Percentiles rank a stretch among this genome's conserved stretches.
These are phyloP conservation scores for Drosophila nannoptera DNA, from an alignment of 1,140 invertebrate genomes.

Conservation along the genomic window DNA sequence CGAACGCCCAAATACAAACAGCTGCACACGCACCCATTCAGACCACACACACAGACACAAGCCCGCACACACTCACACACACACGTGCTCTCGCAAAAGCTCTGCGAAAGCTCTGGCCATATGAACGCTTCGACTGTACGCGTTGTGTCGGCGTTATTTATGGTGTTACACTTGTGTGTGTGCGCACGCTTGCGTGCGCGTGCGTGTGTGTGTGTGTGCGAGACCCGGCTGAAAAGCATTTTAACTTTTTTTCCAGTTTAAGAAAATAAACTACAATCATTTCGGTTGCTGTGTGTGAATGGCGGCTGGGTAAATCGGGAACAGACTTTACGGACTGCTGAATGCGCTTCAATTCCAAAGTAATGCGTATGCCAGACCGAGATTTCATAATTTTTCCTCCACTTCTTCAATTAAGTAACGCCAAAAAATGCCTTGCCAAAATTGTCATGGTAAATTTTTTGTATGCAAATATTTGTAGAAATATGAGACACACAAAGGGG, in stretches of 20 bases:
- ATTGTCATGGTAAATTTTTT: no score
- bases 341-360: slow-evolving; percentile 21
- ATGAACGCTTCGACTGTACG: slow-evolving; percentile 1
- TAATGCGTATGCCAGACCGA: no score
- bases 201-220: slow-evolving; percentile 7
- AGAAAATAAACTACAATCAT: slow-evolving; percentile 44
- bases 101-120: slow-evolving; percentile 37
- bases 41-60: slow-evolving; percentile 42
- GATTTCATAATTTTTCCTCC: no score
- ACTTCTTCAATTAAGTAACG: no score
- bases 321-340: slow-evolving; percentile 32
- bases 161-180: neutral
- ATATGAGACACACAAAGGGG: no score
- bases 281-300: slow-evolving; percentile 39
- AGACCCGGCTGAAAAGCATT: slow-evolving; percentile 53
- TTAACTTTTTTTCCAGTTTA: slow-evolving; percentile 47
- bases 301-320: slow-evolving; percentile 27
- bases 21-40: slow-evolving; percentile 37
- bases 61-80: slow-evolving; percentile 32
- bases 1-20: slow-evolving; percentile 24
- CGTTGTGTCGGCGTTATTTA: slow-evolving; percentile 6
- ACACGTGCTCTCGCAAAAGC: slow-evolving; percentile 47
- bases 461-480: no score
- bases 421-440: no score
- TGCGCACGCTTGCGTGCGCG: neutral